Conservation (phyloP, 1,140 invertebrate species). For the Drosophila kurseongensis region DNA sequence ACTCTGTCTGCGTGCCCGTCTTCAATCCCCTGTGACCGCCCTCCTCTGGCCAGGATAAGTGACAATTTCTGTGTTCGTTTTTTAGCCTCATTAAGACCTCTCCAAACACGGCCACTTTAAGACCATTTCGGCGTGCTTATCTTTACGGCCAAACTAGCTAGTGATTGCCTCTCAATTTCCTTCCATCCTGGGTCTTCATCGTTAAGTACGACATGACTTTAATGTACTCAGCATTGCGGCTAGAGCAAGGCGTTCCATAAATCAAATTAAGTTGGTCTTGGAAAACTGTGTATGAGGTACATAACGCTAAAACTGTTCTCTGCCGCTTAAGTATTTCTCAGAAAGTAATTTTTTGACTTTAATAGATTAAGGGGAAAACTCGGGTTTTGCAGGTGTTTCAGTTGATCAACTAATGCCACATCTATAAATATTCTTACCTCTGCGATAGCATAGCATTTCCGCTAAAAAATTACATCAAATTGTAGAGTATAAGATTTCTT, state of each 20-base stretch:
- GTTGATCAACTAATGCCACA: constrained; percentile 5
- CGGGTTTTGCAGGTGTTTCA: constrained; percentile 13
- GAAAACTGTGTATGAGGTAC: background rate
- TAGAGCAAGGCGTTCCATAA: constrained; percentile 62
- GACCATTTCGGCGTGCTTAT: constrained; percentile 62
- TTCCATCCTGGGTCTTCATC: background rate
- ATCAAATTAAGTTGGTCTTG: constrained; percentile 53
- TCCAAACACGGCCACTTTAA: constrained; percentile 58
- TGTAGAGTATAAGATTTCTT: background rate
- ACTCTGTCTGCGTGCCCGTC: background rate
- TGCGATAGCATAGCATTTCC: background rate
- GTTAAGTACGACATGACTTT: constrained; percentile 64
- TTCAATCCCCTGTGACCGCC: background rate
- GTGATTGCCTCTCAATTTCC: constrained; percentile 2
- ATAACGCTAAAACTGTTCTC: constrained; percentile 25
- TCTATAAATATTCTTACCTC: too few species aligned
- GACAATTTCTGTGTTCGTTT: constrained; percentile 67
- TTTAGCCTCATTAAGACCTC: constrained; percentile 57
- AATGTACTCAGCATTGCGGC: constrained; percentile 39
- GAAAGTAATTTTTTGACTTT: constrained; percentile 42
- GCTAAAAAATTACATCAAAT: background rate
- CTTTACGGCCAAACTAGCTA: constrained; percentile 20
- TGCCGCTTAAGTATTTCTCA: constrained; percentile 45
- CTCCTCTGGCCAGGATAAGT: constrained; percentile 20
- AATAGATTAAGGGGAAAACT: background rate